Conservation (phyloP, 2,797 vertebrate genomes). For the Neopelma chrysocephalum region DNA sequence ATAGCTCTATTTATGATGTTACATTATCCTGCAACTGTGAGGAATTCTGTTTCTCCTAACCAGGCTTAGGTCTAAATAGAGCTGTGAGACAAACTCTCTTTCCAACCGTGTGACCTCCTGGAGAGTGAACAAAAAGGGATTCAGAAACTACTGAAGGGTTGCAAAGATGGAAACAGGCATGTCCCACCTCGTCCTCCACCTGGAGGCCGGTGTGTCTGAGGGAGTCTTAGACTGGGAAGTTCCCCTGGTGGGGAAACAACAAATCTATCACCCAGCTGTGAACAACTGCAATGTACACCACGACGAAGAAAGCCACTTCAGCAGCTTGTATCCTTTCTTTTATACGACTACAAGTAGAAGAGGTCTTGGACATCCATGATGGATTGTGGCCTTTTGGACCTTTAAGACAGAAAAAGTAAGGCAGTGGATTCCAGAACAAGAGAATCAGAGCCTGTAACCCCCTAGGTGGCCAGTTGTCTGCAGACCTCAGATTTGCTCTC, state of each 20-base stretch:
- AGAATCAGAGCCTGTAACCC: background rate
- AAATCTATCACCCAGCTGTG: background rate
- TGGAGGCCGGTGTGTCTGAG: background rate
- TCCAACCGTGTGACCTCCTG: background rate
- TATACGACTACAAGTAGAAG: background rate
- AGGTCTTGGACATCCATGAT: background rate
- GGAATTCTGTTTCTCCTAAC: conserved; percentile 56
- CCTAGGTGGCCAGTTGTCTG: background rate
- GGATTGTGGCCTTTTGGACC: background rate
- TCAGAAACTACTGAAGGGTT: background rate
- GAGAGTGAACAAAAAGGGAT: background rate
- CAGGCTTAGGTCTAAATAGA: conserved; percentile 49
- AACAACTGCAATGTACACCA: background rate
- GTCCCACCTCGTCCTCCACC: background rate
- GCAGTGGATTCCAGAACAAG: background rate
- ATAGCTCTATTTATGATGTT: conserved; percentile 72
- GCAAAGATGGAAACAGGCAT: background rate
- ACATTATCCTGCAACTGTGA: conserved; percentile 60
- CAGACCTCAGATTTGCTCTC: background rate
- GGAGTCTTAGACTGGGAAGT: background rate
- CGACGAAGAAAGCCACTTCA: background rate
- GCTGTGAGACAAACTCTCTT: conserved; percentile 23
- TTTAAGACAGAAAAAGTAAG: background rate
- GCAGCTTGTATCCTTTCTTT: background rate
- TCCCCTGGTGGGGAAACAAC: background rate